phyloP scores from a whole-genome alignment of 2,888 invertebrate genomes.

The Eristalis arbustorum region DNA sequence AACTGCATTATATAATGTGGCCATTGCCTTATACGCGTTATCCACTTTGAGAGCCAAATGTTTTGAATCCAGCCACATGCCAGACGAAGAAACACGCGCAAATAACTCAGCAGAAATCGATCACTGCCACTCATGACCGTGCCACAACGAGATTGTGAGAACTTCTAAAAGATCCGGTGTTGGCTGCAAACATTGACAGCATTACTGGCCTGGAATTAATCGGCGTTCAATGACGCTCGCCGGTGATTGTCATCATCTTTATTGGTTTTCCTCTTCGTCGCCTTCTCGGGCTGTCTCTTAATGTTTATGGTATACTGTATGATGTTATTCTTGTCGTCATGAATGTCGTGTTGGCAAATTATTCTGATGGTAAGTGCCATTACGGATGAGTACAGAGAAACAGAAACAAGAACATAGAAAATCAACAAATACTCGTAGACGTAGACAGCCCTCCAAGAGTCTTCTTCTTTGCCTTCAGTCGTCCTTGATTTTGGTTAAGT shows the following conservation, averaged over 20 bases:
- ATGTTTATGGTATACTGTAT: conserved; percentile 21
- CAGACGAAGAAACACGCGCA: conserved; percentile 23
- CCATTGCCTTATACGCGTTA: not conserved
- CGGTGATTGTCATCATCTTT: conserved; percentile 41
- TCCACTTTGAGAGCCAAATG: conserved; percentile 39
- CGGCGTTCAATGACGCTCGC: conserved; percentile 8
- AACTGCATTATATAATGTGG: no score
- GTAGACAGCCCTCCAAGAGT: no score
- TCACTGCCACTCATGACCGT: conserved; percentile 45
- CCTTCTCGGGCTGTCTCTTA: conserved; percentile 22
- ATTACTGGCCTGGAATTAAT: conserved; percentile 37
- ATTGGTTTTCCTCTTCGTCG: conserved; percentile 42
- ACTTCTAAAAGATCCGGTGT: conserved; percentile 49
- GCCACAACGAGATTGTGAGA: conserved; percentile 40
- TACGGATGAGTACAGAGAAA: conserved; percentile 1
- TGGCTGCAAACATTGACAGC: conserved; percentile 37
- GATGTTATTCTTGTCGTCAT: conserved; percentile 27
- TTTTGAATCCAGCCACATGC: conserved; percentile 35
- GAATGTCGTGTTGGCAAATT: not conserved
- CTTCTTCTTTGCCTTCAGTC: no score
- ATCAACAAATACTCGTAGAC: not conserved
- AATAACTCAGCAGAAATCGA: conserved; percentile 40
- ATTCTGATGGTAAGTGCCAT: conserved; percentile 7
- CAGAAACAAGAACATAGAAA: not conserved
- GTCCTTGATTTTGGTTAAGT: no score